Evolutionary conservation across 2,888 invertebrate species (phyloP).

Genomic region (Metellina segmentata): DNA sequence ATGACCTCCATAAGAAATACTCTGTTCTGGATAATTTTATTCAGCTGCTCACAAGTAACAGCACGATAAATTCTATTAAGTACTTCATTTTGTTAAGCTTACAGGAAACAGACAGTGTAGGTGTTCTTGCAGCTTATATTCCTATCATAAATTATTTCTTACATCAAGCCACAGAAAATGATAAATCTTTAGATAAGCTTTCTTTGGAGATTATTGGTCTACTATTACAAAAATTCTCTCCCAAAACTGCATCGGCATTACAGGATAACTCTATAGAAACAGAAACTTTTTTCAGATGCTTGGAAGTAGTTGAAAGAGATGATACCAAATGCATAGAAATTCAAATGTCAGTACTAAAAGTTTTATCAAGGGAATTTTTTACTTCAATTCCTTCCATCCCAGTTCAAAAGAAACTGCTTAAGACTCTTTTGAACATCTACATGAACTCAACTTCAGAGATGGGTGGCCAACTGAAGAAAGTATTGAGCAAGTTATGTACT

Average conservation of each 20-base stretch:
- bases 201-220: conserved; percentile 4
- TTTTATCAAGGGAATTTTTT: conserved; percentile 79
- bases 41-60: conserved; percentile 25
- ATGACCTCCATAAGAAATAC: conserved; percentile 9
- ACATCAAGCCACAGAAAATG: background rate
- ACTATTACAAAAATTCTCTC: conserved; percentile 47
- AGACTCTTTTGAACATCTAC: conserved; percentile 63
- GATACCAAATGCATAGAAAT: background rate
- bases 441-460: conserved; percentile 6
- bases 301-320: conserved; percentile 12
- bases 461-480: conserved; percentile 43
- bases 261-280: conserved; percentile 18
- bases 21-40: conserved; percentile 37
- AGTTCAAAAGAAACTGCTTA: conserved; percentile 78
- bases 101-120: conserved; percentile 30
- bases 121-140: conserved; percentile 45
- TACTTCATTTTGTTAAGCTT: conserved; percentile 25
- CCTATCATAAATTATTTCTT: conserved; percentile 40
- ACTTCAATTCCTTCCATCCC: conserved; percentile 77
- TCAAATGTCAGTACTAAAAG: background rate
- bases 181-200: background rate
- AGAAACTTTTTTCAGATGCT: conserved; percentile 41
- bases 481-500: conserved; percentile 44
- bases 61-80: conserved; percentile 35
- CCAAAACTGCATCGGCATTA: conserved; percentile 30